phyloP scores from a whole-genome alignment of 2,888 invertebrate species.

The Agriopis marginaria region DNA sequence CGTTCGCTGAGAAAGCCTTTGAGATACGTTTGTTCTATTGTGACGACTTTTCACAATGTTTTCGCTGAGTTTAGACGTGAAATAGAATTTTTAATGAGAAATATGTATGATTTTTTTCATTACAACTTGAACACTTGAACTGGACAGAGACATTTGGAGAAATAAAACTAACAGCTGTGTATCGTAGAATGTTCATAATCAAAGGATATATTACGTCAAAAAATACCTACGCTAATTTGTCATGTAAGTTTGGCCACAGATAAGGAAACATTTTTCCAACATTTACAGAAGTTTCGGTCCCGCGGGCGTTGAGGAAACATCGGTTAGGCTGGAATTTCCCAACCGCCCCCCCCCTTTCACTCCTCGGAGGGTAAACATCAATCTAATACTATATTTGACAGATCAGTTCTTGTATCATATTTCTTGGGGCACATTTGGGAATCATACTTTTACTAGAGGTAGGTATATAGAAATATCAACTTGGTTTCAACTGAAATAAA shows the following conservation, averaged over 20 bases:
- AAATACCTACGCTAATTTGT: slow-evolving; percentile 33
- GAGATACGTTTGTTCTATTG: slow-evolving; percentile 29
- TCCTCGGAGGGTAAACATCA: slow-evolving; percentile 65
- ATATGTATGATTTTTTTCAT: too few relatives aligned
- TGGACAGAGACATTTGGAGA: neutral
- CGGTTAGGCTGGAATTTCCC: slow-evolving; percentile 41
- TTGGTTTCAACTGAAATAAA: neutral
- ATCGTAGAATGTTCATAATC: neutral
- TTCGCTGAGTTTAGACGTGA: neutral
- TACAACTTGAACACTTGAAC: too few relatives aligned
- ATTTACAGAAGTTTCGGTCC: slow-evolving; percentile 43
- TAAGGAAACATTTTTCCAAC: slow-evolving; percentile 42
- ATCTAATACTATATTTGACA: slow-evolving; percentile 68
- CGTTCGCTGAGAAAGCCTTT: slow-evolving; percentile 25
- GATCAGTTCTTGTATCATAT: slow-evolving; percentile 64
- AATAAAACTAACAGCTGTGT: neutral
- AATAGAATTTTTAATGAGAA: neutral
- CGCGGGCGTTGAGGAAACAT: slow-evolving; percentile 38
- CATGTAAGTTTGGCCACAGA: slow-evolving; percentile 38
- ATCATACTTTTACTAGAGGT: slow-evolving; percentile 31
- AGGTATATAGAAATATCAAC: neutral
- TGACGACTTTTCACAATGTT: slow-evolving; percentile 25
- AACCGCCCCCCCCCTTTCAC: slow-evolving; percentile 46
- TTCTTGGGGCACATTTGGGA: slow-evolving; percentile 56
- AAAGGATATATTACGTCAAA: neutral